Percentiles rank a stretch among this genome's conserved stretches.
phyloP scores from a whole-genome alignment of 2,888 invertebrate genomes.

The Rhorus exstirpatorius region DNA sequence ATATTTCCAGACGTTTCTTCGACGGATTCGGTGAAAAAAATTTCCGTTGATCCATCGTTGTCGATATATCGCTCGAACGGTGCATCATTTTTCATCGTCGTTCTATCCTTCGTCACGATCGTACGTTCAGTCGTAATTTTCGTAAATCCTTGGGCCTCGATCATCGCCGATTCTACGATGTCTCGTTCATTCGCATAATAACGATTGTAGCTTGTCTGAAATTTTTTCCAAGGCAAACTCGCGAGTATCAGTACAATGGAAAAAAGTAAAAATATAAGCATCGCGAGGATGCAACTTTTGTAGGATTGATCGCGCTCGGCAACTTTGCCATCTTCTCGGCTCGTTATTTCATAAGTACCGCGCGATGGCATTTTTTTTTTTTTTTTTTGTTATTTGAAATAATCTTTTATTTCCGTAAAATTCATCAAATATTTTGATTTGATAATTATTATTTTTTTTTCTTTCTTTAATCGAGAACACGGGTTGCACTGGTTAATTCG shows the following conservation, averaged over 20 bases:
- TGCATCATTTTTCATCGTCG: neutral
- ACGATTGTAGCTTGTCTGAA: neutral
- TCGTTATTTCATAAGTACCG: slow-evolving; percentile 72
- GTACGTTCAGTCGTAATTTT: neutral
- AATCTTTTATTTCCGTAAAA: no score
- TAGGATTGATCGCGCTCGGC: slow-evolving; percentile 76
- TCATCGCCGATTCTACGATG: slow-evolving; percentile 13
- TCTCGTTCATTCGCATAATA: neutral
- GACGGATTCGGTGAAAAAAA: neutral
- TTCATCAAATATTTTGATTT: no score
- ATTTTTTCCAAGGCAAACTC: slow-evolving; percentile 69
- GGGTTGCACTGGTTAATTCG: neutral
- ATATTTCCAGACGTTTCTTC: neutral
- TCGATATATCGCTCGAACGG: neutral
- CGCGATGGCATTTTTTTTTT: slow-evolving; percentile 73
- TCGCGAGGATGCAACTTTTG: slow-evolving; percentile 73
- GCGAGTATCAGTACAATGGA: slow-evolving; percentile 74
- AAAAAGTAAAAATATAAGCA: slow-evolving; percentile 76
- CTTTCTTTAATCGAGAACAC: no score
- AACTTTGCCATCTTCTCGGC: slow-evolving; percentile 63
- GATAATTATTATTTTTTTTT: no score
- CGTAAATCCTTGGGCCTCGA: slow-evolving; percentile 23
- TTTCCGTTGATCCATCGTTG: neutral
- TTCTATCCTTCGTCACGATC: neutral
- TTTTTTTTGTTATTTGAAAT: no score